A percentile compares a stretch with the other conserved stretches of the same genome.
These are phyloP conservation scores for Phlogophora meticulosa DNA, from an alignment of 2,888 invertebrate species.

Conservation along the genomic window DNA sequence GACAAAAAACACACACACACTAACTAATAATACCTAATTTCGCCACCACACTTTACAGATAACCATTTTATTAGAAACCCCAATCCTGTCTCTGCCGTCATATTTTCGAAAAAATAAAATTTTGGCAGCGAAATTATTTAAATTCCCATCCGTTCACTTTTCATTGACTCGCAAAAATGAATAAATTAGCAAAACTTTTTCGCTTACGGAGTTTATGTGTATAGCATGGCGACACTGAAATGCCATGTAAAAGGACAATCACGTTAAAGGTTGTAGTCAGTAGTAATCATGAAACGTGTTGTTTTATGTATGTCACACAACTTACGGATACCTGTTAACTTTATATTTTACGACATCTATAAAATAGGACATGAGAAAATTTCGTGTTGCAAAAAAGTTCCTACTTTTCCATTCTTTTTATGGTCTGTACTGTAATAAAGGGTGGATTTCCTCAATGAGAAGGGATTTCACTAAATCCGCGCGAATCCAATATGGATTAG, in stretches of 20 bases:
- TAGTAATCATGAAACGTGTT: conserved; percentile 52
- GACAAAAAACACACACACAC: too few species aligned
- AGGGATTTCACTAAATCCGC: conserved; percentile 55
- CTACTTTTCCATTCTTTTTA: conserved; percentile 37
- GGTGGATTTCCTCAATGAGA: conserved; percentile 49
- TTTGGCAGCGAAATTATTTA: conserved; percentile 24
- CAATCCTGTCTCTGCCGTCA: neutral
- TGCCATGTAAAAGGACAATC: conserved; percentile 40
- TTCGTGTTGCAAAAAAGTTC: conserved; percentile 27
- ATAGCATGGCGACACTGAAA: conserved; percentile 12
- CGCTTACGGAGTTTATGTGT: conserved; percentile 26
- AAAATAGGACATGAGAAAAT: conserved; percentile 37
- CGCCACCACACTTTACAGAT: too few species aligned
- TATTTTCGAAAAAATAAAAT: neutral
- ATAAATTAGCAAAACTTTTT: conserved; percentile 42
- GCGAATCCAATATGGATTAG: conserved; percentile 66
- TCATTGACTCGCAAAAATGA: conserved; percentile 34
- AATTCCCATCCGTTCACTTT: conserved; percentile 18
- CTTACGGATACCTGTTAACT: conserved; percentile 40
- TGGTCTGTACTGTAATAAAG: conserved; percentile 53
- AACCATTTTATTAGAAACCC: conserved; percentile 5
- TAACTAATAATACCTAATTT: too few species aligned
- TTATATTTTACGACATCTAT: conserved; percentile 49
- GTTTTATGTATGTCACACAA: conserved; percentile 45
- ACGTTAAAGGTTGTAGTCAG: conserved; percentile 21